These are phyloP conservation scores for Nymphalis urticae DNA, from an alignment of 2,888 invertebrate species.

Conservation along the genomic window DNA sequence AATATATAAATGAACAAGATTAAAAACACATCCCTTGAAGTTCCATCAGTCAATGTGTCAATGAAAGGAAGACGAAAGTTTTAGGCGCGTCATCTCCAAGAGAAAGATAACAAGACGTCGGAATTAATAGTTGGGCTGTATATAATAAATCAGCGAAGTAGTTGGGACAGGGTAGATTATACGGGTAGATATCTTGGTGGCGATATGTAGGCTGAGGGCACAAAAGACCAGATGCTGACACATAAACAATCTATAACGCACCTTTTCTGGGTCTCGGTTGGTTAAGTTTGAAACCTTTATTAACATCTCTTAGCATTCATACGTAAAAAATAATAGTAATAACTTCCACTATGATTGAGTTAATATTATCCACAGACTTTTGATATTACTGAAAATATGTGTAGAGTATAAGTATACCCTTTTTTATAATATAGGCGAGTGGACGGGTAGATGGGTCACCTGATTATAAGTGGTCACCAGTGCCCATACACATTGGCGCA, in stretches of 20 bases:
- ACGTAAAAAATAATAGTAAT: too few species aligned
- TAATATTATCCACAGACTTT: too few species aligned
- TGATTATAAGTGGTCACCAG: too few species aligned
- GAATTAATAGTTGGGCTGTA: constrained; percentile 40
- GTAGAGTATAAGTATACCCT: too few species aligned
- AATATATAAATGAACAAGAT: not conserved
- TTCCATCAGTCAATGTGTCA: constrained; percentile 8
- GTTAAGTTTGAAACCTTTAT: too few species aligned
- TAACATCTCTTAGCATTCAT: too few species aligned
- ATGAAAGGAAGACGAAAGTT: constrained; percentile 13
- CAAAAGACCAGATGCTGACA: not conserved
- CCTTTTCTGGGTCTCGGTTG: too few species aligned
- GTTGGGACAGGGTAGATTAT: constrained; percentile 41
- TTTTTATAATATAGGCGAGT: too few species aligned
- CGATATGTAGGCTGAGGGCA: constrained; percentile 10
- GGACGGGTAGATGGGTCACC: too few species aligned
- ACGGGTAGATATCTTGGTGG: constrained; percentile 39
- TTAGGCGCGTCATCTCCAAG: constrained; percentile 19
- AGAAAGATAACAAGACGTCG: constrained; percentile 32
- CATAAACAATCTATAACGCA: not conserved
- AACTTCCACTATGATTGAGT: too few species aligned
- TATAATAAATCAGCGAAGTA: constrained; percentile 43
- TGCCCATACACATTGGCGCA: too few species aligned
- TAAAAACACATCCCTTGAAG: not conserved
- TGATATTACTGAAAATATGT: too few species aligned